These are phyloP conservation scores for Leptarthrus brevirostris DNA, from an alignment of 2,888 invertebrate genomes.

Conservation along the genomic window DNA sequence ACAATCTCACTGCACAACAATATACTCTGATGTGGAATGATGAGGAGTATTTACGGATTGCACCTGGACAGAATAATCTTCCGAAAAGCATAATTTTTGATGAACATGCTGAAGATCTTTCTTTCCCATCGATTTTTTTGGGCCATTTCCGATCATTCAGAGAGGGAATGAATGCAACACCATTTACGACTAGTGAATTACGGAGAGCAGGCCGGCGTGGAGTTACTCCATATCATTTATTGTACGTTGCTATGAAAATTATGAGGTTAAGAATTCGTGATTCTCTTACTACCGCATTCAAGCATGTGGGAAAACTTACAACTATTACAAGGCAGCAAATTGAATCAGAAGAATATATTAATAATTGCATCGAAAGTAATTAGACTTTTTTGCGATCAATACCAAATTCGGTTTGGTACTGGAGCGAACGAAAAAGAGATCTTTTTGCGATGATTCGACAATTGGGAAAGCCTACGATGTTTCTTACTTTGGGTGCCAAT, in stretches of 20 bases:
- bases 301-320: constrained; percentile 51
- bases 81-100: too few relatives aligned
- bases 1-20: too few relatives aligned
- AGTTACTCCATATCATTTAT: constrained; percentile 47
- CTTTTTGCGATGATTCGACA: too few relatives aligned
- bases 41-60: constrained; percentile 56
- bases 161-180: constrained; percentile 55
- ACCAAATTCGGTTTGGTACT: too few relatives aligned
- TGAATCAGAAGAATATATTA: constrained; percentile 47
- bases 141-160: too few relatives aligned
- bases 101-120: constrained; percentile 62
- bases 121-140: constrained; percentile 61
- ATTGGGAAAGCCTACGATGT: too few relatives aligned
- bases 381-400: constrained; percentile 10
- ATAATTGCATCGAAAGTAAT: constrained; percentile 13
- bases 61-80: too few relatives aligned
- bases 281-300: constrained; percentile 55
- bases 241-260: too few relatives aligned
- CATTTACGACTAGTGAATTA: constrained; percentile 63
- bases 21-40: too few relatives aligned
- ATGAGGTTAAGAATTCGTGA: constrained; percentile 56
- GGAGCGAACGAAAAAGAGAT: too few relatives aligned
- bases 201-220: constrained; percentile 60
- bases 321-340: constrained; percentile 55
- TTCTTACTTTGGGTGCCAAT: too few relatives aligned